Evolutionary conservation across 2,888 invertebrate genomes (phyloP), one percentile per base, ranked within the genome.

Genomic region (Eueremaeus valkanovi): DNA sequence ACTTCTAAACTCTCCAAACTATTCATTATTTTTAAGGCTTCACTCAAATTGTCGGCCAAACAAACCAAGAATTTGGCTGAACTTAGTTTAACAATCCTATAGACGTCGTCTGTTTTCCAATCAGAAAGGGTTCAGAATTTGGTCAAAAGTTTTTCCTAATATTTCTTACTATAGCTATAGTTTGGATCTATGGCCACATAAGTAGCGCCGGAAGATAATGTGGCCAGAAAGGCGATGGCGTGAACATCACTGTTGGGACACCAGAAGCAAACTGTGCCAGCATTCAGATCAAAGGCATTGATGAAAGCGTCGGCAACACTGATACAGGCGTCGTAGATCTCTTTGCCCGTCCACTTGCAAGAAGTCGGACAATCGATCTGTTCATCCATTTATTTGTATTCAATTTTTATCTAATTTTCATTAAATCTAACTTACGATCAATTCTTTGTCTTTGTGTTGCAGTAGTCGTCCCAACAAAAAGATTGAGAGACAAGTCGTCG

Each of bases 181-280:
- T 29, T 61, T 1, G 31, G 11, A 31, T 61, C 61, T 31, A 29
- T 31, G 29, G 31, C 61, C 11, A 61, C 29, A 61, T 61, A 61
- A 29, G 9, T 31, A 31, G 61, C 61, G 9, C 61, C 61, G 16
- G 61, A 29, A 31, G 31, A 27, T 3, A 61, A 18, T 8, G 61
- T 61, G 18, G 61, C 29, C 29, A 61, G n/a, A 27, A 61, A 61
- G 9, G 61, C 61, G n/a, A 61, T 61, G 24, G 61, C 27, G 61
- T 61, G 61, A 16, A 61, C 61, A 61, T 61, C 61, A 61, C 61
- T 61, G n/a, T 61, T 61, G 11, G 61, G 61, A 61, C 61, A 61
- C 61, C 61, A 61, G 16, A 61, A 61, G 31, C 61, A 61, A 61
- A 61, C 61, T 11, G 61, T 31, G 24, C 61, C 61, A 3, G 24